Conservation (phyloP, 2,113 vertebrate genomes). For the cat (Felis catus) region F.catus_Fca126_mat1.0 CM031412.1:22418501-22419000, state of each 20-base stretch:
- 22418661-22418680: not conserved
- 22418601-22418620: not conserved
- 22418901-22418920: not conserved
- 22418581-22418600: not conserved
- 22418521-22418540: not conserved
- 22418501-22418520: not conserved
- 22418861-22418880: not conserved
- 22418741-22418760: not conserved
- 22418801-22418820: slow-evolving; percentile 9
- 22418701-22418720: not conserved
- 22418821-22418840: not conserved
- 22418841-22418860: slow-evolving; percentile 1
- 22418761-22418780: not conserved
- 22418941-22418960: not conserved
- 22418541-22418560: not conserved
- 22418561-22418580: not conserved
- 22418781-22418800: not conserved
- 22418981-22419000: not conserved
- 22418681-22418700: not conserved
- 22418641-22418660: not conserved
- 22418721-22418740: not conserved
- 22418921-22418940: not conserved
- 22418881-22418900: not conserved
- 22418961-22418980: not conserved
- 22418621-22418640: not conserved